Evolutionary conservation across 2,113 vertebrate species (phyloP).

Genomic region (Gymnogyps californianus): DNA sequence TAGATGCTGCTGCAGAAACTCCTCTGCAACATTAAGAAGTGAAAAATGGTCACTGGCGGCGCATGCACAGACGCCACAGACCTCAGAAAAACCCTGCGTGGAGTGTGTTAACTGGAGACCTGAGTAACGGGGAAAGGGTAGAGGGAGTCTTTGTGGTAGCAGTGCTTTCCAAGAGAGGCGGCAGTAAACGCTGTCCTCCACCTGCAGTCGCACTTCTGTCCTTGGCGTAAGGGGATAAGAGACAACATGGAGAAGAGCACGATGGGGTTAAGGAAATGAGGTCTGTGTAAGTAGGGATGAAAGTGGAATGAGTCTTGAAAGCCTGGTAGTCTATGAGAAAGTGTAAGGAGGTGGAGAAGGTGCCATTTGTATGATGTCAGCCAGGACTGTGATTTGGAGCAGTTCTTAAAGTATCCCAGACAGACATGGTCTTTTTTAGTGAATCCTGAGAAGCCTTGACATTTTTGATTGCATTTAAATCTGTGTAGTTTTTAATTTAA

Average conservation of each 20-base stretch:
- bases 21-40: background rate
- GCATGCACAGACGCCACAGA: fast-evolving
- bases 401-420: background rate
- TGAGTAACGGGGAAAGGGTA: fast-evolving
- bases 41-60: background rate
- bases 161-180: background rate
- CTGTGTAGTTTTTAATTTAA: background rate
- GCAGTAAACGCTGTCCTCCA: background rate
- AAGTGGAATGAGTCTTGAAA: background rate
- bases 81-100: background rate
- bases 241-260: background rate
- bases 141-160: background rate
- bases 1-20: background rate
- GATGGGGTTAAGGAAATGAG: background rate
- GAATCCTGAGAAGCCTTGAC: background rate
- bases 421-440: background rate
- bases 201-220: background rate
- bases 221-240: background rate
- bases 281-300: background rate
- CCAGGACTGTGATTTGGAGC: background rate
- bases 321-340: background rate
- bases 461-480: background rate
- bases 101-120: background rate
- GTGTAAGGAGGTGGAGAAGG: background rate
- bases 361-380: background rate